These are phyloP conservation scores for Alauda arvensis DNA, from an alignment of 2,797 vertebrate genomes.

Conservation along the genomic window DNA sequence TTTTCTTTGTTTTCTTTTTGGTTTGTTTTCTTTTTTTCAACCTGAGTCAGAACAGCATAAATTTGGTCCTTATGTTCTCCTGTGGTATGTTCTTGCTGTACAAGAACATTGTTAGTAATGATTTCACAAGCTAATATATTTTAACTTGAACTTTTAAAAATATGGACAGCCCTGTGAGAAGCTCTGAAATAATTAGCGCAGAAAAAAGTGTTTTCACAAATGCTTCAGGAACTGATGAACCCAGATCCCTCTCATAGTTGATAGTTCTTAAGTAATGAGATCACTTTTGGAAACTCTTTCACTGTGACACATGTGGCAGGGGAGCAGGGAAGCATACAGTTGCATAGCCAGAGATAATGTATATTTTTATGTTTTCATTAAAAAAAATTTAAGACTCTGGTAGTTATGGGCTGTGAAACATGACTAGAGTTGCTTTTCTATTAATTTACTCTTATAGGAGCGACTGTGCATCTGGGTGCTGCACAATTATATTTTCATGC, in stretches of 20 bases:
- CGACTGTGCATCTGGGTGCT: neutral
- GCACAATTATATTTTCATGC: neutral
- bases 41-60: neutral
- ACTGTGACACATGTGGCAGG: rapidly evolving
- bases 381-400: neutral
- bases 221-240: neutral
- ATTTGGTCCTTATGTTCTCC: neutral
- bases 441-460: neutral
- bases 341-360: neutral
- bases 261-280: neutral
- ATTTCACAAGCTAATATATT: neutral
- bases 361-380: neutral
- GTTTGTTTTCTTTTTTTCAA: no score
- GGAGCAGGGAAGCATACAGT: neutral
- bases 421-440: neutral
- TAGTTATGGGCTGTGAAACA: neutral
- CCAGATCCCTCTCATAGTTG: neutral
- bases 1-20: rapidly evolving
- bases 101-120: neutral
- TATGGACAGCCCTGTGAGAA: neutral
- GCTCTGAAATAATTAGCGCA: neutral
- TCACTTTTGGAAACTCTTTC: neutral
- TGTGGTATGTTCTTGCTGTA: neutral
- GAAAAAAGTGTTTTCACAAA: neutral
- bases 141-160: neutral